Base-by-base conservation (phyloP, 2,113 vertebrate species). In the Sporophila hypoxantha region DNA sequence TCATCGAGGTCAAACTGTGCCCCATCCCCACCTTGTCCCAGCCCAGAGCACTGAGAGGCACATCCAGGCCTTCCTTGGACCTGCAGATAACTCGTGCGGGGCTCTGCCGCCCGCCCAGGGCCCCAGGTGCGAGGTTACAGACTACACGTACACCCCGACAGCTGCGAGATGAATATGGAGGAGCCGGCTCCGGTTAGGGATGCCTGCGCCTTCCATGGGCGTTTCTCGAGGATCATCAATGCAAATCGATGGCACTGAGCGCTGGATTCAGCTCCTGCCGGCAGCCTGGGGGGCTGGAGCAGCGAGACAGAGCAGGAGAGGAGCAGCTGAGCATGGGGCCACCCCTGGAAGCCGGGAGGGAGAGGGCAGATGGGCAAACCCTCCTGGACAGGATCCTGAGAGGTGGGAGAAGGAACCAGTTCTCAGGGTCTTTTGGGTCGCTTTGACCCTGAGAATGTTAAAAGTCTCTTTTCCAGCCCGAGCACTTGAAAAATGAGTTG, bases 321-420 rank as follows among this genome's bases (percentile, higher is more conserved):
- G n/a, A 50, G 36, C 19, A 25, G 14, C 12, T 9, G 49, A 39
- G 53, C 9, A 16, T 0, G 8, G 53, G 30, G 22, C 53, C 15
- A 47, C 7, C 26, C 26, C 25, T 0, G 0, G 64, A 42, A 49
- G 34, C 0, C 0, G 3, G 44, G 37, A 6, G 20, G 64, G 67
- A 57, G 34, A 46, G 20, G 21, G 15, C 18, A 6, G 29, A 10
- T 0, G 4, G 30, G 6, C 49, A 78, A 82, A 49, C 3, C 41
- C 49, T 36, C 30, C 30, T 5, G 69, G 64, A 23, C 5, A 8
- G 44, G 6, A 12, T 16, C 10, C 34, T 22, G 29, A 46, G 75
- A 17, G 47, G 3, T 1, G 20, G 44, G n/a, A 81, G 78, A 30
- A 71, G 47, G 66, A 81, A 8, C 5, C 7, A 4, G 17, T 3